Evolutionary conservation across 2,113 vertebrate genomes (phyloP).

Genomic region (Tachysurus vachellii): DNA sequence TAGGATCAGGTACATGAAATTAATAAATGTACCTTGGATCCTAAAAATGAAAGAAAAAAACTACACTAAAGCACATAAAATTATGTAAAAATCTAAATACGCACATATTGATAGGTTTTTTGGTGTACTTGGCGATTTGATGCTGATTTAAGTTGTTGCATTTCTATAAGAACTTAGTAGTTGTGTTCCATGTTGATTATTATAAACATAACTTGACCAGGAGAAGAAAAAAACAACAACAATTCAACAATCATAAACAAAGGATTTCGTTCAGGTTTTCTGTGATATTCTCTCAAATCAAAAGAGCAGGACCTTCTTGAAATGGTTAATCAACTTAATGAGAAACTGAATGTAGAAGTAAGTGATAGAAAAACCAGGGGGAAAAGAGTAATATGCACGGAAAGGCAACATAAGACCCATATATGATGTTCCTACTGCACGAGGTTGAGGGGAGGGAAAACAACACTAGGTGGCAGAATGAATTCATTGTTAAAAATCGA

Average conservation of each 20-base stretch:
- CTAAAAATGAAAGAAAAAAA: neutral
- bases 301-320: neutral
- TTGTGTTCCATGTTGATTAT: too few relatives aligned
- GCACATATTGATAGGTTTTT: neutral
- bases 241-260: neutral
- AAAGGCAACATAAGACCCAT: neutral
- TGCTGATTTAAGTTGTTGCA: too few relatives aligned
- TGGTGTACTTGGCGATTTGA: neutral
- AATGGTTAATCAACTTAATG: neutral
- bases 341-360: neutral
- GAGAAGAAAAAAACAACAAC: too few relatives aligned
- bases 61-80: too few relatives aligned
- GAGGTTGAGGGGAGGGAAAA: neutral
- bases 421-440: neutral
- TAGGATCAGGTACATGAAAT: neutral
- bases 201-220: neutral
- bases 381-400: neutral
- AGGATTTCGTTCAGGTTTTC: neutral
- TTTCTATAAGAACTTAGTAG: neutral
- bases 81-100: neutral
- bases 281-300: neutral
- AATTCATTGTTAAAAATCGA: neutral
- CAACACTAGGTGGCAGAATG: constrained; percentile 50
- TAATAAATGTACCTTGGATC: neutral
- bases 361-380: too few relatives aligned